Percentiles rank a stretch among this genome's conserved stretches.
phyloP scores from a whole-genome alignment of 2,888 invertebrate genomes.

The Drymonia ruficornis region DNA sequence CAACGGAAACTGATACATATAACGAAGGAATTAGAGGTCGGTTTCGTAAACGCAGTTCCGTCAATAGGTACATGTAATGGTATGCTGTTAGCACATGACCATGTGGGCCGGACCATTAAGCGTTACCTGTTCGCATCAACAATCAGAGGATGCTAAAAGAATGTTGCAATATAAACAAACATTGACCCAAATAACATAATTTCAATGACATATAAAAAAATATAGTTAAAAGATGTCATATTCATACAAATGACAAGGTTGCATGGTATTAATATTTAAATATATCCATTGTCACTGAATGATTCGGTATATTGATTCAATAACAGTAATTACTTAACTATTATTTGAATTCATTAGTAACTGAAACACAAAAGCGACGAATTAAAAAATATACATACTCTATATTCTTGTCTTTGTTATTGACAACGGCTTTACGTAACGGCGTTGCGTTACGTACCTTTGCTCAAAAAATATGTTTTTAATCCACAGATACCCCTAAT shows the following conservation, averaged over 20 bases:
- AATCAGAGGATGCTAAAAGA: not conserved
- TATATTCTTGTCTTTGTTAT: too few species aligned
- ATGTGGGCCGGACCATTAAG: constrained; percentile 10
- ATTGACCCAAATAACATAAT: not conserved
- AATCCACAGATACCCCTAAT: constrained; percentile 49
- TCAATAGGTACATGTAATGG: constrained; percentile 23
- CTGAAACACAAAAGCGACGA: not conserved
- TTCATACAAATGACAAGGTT: too few species aligned
- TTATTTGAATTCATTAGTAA: too few species aligned
- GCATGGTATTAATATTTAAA: too few species aligned
- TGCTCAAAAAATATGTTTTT: constrained; percentile 3
- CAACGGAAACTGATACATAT: constrained; percentile 27
- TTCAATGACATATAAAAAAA: not conserved
- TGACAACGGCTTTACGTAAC: too few species aligned
- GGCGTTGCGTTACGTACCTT: not conserved
- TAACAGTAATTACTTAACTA: too few species aligned
- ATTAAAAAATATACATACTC: not conserved
- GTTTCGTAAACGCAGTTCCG: constrained; percentile 30
- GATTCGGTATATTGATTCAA: too few species aligned
- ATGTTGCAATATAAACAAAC: not conserved
- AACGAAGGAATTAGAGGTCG: constrained; percentile 17
- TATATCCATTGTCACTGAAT: too few species aligned
- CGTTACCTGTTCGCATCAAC: not conserved
- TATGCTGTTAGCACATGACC: constrained; percentile 19
- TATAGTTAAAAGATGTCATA: not conserved